phyloP scores from a whole-genome alignment of 2,797 vertebrate species.

The Coregonus suidteri region DNA sequence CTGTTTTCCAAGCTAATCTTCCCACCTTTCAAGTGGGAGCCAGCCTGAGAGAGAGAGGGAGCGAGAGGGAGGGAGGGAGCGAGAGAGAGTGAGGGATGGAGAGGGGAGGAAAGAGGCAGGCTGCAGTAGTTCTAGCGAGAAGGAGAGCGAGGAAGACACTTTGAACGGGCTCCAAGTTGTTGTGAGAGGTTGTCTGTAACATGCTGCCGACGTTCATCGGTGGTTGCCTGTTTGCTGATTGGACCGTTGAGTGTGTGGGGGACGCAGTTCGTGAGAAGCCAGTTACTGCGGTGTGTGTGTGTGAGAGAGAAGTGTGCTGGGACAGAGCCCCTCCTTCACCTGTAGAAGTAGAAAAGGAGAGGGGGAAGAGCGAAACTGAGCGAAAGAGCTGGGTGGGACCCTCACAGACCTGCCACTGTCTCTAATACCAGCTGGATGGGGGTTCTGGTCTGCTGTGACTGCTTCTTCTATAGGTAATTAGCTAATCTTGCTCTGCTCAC shows the following conservation, averaged over 20 bases:
- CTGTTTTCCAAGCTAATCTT: conserved; percentile 80
- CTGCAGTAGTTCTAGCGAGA: neutral
- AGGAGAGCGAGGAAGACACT: conserved; percentile 37
- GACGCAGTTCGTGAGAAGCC: neutral
- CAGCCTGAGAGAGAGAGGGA: conserved; percentile 39
- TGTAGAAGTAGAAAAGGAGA: conserved; percentile 57
- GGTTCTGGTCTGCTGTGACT: conserved; percentile 84
- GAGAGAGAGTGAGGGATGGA: conserved; percentile 29
- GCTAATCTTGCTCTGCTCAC: conserved; percentile 7
- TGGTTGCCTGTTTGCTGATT: neutral
- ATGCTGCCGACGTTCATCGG: neutral
- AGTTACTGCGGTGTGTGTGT: neutral
- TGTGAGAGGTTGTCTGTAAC: conserved; percentile 20
- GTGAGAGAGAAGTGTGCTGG: conserved; percentile 18
- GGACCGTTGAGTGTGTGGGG: neutral
- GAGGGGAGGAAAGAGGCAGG: conserved; percentile 25
- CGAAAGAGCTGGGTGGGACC: conserved; percentile 38
- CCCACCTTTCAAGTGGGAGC: conserved; percentile 74
- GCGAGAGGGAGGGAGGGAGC: neutral
- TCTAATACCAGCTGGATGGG: conserved; percentile 72
- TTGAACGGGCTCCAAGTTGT: conserved; percentile 58
- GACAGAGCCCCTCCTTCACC: conserved; percentile 55
- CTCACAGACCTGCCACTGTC: conserved; percentile 47
- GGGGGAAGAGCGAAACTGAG: conserved; percentile 34
- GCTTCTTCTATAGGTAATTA: conserved; percentile 85